Evolutionary conservation across 2,113 vertebrate genomes (phyloP), one percentile per base, ranked within the genome.

Genomic region (Hylia prasina): DNA sequence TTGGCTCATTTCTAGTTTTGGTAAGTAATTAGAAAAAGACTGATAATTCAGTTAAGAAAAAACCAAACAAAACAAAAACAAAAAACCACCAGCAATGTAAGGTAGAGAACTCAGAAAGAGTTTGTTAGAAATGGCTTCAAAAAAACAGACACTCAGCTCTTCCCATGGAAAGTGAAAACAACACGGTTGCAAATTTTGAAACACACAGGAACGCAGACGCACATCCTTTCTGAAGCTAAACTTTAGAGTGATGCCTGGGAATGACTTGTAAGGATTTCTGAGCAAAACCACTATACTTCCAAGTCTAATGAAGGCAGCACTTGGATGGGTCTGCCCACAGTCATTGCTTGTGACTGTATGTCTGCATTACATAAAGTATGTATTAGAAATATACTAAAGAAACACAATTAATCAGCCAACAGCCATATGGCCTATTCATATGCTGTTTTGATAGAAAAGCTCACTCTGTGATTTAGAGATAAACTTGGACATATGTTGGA

Each of bases 151-250:
- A 51, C 9, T 2, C 71, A 33, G 13, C 13, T 73, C 37, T 87
- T 78, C 35, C 27, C 2, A 0, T 9, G 31, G 24, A 60, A 87
- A 82, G 12, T 8, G 20, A 93, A 64, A 19, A 50, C 45, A 65
- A 28, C 1, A 5, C 0, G 0, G 17, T 4, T 72, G 10, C 33
- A 88, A 54, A 66, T 22, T 54, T 57, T 37, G 20, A 88, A 78
- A 58, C 9, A 54, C 39, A 12, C 0, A 75, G 19, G 50, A 50
- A 56, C 4, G 6, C 5, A 48, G 39, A 50, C 1, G 1, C 5
- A 40, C 7, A 33, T 37, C 25, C 25, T 58, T 88, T 87, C 76
- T 44, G 45, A 78, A 69, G 65, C 25, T 54, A 42, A 70, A 53
- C 15, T 65, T 71, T 0, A n/a, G 33, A 64, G 28, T 3, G 8